phyloP scores from a whole-genome alignment of 1,140 invertebrate genomes.

The Epicauta chinensis region DNA sequence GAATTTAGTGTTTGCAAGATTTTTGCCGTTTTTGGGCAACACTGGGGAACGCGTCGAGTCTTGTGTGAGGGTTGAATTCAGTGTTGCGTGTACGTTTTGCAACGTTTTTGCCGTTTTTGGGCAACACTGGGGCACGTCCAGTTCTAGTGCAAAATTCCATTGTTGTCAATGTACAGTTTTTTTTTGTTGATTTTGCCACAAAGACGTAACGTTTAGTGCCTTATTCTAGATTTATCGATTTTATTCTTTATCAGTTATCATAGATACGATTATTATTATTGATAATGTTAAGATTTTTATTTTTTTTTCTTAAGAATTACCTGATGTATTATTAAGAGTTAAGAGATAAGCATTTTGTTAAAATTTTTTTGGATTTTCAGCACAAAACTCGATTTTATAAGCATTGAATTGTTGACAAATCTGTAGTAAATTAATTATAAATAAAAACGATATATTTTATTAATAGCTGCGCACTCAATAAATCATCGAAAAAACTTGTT shows the following conservation, averaged over 20 bases:
- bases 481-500: too few species aligned
- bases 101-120: background rate
- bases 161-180: too few species aligned
- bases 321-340: slow-evolving; percentile 12
- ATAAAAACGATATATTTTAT: slow-evolving; percentile 16
- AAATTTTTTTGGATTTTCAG: background rate
- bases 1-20: background rate
- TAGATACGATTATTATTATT: slow-evolving; percentile 4
- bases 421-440: slow-evolving; percentile 6
- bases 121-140: background rate
- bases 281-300: slow-evolving; percentile 6
- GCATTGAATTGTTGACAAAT: slow-evolving; percentile 9
- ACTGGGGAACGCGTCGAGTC: slow-evolving; percentile 30
- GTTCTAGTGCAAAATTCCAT: background rate
- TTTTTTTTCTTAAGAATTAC: slow-evolving; percentile 3
- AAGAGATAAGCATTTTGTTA: slow-evolving; percentile 5
- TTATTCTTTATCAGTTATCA: background rate
- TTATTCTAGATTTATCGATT: background rate
- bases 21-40: background rate
- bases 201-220: background rate
- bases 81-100: background rate
- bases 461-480: too few species aligned
- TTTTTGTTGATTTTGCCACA: too few species aligned
- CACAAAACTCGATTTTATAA: slow-evolving; percentile 4
- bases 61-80: slow-evolving; percentile 25